Conservation (phyloP, 2,888 invertebrate species). For the Drosophila kanekoi region DNA sequence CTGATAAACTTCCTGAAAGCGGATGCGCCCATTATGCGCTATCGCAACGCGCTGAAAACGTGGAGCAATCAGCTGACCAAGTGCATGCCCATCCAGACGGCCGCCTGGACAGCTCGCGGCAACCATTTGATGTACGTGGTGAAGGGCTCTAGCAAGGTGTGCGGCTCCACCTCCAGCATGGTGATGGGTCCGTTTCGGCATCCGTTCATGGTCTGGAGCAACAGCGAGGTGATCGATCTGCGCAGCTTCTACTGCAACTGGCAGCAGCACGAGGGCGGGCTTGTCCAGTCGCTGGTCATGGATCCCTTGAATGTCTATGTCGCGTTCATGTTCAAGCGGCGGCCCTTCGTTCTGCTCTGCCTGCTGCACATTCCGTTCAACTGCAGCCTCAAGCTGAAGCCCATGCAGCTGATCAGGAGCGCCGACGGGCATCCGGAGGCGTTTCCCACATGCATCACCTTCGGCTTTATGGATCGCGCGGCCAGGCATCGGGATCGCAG, state of each 20-base stretch:
- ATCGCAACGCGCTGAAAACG: background rate
- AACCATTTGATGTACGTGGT: conserved; percentile 24
- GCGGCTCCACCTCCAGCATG: background rate
- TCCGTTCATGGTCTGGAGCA: background rate
- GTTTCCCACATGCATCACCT: conserved; percentile 35
- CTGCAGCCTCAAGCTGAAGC: background rate
- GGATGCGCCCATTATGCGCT: background rate
- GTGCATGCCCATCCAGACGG: conserved; percentile 29
- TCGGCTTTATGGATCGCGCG: background rate
- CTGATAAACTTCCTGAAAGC: conserved; percentile 2
- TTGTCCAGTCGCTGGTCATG: conserved; percentile 19
- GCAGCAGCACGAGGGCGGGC: background rate
- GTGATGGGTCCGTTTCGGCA: background rate
- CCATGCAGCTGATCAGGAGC: conserved; percentile 6
- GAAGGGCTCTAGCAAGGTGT: conserved; percentile 3
- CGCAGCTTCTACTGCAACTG: background rate
- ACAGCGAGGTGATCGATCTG: conserved; percentile 12
- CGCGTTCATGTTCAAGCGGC: conserved; percentile 35
- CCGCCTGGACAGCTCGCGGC: conserved; percentile 41
- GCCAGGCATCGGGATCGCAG: fast-evolving
- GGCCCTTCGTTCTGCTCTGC: conserved; percentile 38
- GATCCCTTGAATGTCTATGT: conserved; percentile 34
- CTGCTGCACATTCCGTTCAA: background rate
- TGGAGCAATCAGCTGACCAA: background rate
- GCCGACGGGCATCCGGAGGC: fast-evolving